phyloP scores from a whole-genome alignment of 2,113 vertebrate species.

The Cheilinus undulatus region DNA sequence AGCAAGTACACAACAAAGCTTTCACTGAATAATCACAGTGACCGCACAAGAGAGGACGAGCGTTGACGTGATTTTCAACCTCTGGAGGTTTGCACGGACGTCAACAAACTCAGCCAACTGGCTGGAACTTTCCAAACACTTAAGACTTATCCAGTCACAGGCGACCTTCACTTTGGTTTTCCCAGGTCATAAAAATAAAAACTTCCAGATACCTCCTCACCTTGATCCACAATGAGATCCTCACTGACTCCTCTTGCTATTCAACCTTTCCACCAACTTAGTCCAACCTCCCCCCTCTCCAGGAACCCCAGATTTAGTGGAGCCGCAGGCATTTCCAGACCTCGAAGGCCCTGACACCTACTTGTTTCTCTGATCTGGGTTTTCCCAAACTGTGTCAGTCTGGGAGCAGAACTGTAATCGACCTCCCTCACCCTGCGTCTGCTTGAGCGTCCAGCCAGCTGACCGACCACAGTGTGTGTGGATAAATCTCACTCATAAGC shows the following conservation, averaged over 20 bases:
- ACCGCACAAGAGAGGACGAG: constrained; percentile 62
- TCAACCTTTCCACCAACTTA: constrained; percentile 61
- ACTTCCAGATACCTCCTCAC: constrained; percentile 63
- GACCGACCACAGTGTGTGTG: constrained; percentile 64
- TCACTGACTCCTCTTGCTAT: constrained; percentile 10
- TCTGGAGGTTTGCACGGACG: constrained; percentile 72
- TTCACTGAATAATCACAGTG: constrained; percentile 54
- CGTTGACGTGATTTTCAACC: constrained; percentile 75
- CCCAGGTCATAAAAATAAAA: constrained; percentile 61
- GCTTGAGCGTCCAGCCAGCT: constrained; percentile 51
- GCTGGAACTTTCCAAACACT: constrained; percentile 76
- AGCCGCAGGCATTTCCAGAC: constrained; percentile 59
- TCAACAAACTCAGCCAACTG: constrained; percentile 68
- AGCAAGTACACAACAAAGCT: constrained; percentile 49
- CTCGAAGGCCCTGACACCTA: constrained; percentile 59
- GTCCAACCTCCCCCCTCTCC: constrained; percentile 19
- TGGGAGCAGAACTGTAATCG: constrained; percentile 56
- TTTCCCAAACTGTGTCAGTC: constrained; percentile 76
- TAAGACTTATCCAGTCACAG: constrained; percentile 50
- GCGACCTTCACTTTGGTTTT: constrained; percentile 63
- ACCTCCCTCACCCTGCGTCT: constrained; percentile 58
- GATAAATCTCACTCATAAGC: constrained; percentile 60
- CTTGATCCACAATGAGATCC: constrained; percentile 41
- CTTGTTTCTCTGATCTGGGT: constrained; percentile 65
- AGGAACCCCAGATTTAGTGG: constrained; percentile 46